Evolutionary conservation across 1,140 invertebrate genomes (phyloP), one percentile per base, ranked within the genome.

Genomic region (Tetragnatha versicolor): DNA sequence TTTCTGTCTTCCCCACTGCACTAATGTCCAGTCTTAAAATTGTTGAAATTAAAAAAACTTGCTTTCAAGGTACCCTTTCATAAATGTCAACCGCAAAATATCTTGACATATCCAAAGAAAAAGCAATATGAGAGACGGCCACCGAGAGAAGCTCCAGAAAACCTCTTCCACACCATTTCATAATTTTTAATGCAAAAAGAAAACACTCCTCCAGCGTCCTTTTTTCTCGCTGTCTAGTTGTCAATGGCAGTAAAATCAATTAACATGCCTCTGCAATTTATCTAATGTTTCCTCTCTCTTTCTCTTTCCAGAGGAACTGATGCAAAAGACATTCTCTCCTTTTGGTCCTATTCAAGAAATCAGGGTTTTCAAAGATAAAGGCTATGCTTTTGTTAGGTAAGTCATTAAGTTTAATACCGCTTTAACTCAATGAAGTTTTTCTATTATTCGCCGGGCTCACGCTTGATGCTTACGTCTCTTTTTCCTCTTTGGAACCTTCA

Each of bases 351-450:
- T 99, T 84, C 94, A 98, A 87, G 98, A 99, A 89, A 96, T 99
- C 84, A 89, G 97, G 81, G 96, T 98, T 80, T 99, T 99, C 89
- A 99, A 99, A 88, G 96, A 98, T 84, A 99, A 99, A 87, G 98
- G 98, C 83, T 99, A 99, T 87, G 95, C 96, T 82, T 98, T 98
- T 86, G 93, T 98, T 83, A 93, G 80, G 80, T 81, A 79, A 69
- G 79, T 75, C 75, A 68, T 77, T 66, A 65, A 53, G 55, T 75
- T 63, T 75, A 75, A 75, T 75, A 61, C 58, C 61, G 47, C 61
- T 77, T 77, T 77, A 68, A 49, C 61, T 66, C 75, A 31, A 63
- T 76, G 73, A 63, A 65, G 31, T 76, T 76, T 76, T 76, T 76
- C 58, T 76, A 65, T 76, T 76, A 65, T 65, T 65, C 58, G 58